These are phyloP conservation scores for Epistrophella euchroma DNA, from an alignment of 2,888 invertebrate genomes.

Conservation along the genomic window DNA sequence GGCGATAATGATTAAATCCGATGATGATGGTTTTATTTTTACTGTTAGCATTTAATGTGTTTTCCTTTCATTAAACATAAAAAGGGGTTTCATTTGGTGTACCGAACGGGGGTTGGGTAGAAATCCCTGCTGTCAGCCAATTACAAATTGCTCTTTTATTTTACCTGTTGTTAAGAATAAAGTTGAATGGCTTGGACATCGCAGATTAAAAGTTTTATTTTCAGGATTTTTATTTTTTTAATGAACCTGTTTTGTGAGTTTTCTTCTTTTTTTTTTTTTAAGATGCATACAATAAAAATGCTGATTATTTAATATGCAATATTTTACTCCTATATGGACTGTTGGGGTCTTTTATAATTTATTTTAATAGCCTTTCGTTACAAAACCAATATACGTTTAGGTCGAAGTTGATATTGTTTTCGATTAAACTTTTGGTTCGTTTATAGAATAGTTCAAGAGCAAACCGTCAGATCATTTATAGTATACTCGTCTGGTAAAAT, in stretches of 20 bases:
- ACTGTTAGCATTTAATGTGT: constrained; percentile 56
- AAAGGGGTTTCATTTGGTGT: constrained; percentile 13
- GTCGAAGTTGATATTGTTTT: too few species aligned
- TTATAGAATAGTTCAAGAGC: too few species aligned
- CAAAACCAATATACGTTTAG: too few species aligned
- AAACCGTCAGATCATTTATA: too few species aligned
- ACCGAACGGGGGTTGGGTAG: constrained; percentile 1
- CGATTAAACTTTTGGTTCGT: too few species aligned
- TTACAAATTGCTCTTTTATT: constrained; percentile 49
- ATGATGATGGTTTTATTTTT: constrained; percentile 43
- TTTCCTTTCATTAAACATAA: constrained; percentile 62
- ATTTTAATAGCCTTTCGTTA: too few species aligned
- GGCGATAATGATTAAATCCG: constrained; percentile 65
- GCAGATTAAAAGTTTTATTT: neutral
- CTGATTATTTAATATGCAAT: neutral
- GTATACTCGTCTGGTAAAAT: too few species aligned
- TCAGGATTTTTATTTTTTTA: too few species aligned
- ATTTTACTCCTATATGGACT: neutral
- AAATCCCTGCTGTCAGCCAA: constrained; percentile 59
- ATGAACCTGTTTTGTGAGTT: neutral
- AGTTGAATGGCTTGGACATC: neutral
- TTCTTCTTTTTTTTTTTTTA: neutral
- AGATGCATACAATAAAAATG: neutral
- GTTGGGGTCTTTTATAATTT: neutral
- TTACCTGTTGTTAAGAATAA: constrained; percentile 3